Evolutionary conservation across 2,113 vertebrate species (phyloP).

Genomic region (Gnathonemus echidnorhynchus): DNA sequence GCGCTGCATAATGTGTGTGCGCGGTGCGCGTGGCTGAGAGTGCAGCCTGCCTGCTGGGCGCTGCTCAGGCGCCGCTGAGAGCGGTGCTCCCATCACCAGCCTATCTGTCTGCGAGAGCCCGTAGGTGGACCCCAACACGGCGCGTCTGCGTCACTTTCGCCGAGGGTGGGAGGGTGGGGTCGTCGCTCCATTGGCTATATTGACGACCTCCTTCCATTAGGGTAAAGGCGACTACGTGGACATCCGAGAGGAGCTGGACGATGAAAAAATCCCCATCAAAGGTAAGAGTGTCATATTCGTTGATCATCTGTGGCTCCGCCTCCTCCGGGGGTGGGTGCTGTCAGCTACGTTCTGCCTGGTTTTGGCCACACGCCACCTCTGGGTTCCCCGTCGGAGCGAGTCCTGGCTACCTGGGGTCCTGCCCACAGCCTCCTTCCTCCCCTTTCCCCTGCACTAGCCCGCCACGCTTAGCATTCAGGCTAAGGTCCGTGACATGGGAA

Average conservation of each 20-base stretch:
- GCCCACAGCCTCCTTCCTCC: slow-evolving; percentile 55
- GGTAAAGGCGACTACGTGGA: slow-evolving; percentile 65
- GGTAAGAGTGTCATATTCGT: slow-evolving; percentile 41
- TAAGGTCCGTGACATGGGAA: slow-evolving; percentile 60
- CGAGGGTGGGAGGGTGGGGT: neutral
- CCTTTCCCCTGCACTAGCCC: slow-evolving; percentile 52
- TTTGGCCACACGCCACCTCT: neutral
- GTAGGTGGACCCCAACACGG: no score
- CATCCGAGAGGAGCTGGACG: slow-evolving; percentile 68
- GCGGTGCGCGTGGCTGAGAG: slow-evolving; percentile 33
- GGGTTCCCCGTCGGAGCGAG: neutral
- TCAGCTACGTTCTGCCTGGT: neutral
- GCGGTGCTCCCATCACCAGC: neutral
- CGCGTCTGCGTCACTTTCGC: neutral
- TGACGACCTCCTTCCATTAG: slow-evolving; percentile 33
- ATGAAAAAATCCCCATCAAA: slow-evolving; percentile 54
- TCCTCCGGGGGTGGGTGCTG: rapidly evolving
- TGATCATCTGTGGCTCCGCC: neutral
- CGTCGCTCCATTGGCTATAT: neutral
- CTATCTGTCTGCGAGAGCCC: neutral
- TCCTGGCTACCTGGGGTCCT: neutral
- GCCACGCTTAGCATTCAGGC: slow-evolving; percentile 69
- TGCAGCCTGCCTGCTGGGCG: slow-evolving; percentile 37
- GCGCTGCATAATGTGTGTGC: slow-evolving; percentile 63
- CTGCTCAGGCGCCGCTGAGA: neutral